Percentiles rank a stretch among this genome's conserved stretches.
Conservation (phyloP, 2,888 invertebrate genomes). For the Pyrrhosoma nymphula region DNA sequence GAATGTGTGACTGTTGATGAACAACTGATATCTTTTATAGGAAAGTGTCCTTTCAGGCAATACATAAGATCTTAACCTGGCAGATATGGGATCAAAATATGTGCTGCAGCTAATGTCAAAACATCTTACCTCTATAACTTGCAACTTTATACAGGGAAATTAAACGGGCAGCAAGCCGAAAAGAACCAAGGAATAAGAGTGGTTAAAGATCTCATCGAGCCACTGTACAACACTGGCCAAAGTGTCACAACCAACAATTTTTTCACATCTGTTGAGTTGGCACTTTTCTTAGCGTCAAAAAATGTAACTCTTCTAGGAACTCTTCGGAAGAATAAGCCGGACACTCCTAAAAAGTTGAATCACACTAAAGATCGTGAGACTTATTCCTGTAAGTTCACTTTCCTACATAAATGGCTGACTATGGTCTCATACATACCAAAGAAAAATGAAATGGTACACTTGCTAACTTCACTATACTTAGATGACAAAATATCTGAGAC, state of each 20-base stretch:
- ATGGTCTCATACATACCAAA: background rate
- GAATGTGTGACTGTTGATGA: no score
- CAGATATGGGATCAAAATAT: no score
- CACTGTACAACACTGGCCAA: background rate
- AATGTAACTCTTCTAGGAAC: background rate
- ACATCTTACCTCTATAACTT: no score
- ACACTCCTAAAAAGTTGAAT: background rate
- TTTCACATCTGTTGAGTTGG: background rate
- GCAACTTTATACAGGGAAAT: no score
- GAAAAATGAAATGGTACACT: no score
- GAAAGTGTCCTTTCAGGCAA: no score
- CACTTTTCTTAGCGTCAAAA: background rate
- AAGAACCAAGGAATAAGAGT: background rate
- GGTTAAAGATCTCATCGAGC: background rate
- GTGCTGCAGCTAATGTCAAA: no score
- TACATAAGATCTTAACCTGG: no score
- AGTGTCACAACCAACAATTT: background rate
- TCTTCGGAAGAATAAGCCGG: background rate
- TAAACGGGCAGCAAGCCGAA: no score
- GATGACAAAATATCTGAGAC: no score
- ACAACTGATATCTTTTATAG: no score
- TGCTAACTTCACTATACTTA: no score
- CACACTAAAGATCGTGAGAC: background rate
- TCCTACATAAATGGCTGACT: background rate
- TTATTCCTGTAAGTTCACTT: background rate